Base-by-base conservation (phyloP, 2,888 invertebrate genomes). In the Pherbina coryleti region DNA sequence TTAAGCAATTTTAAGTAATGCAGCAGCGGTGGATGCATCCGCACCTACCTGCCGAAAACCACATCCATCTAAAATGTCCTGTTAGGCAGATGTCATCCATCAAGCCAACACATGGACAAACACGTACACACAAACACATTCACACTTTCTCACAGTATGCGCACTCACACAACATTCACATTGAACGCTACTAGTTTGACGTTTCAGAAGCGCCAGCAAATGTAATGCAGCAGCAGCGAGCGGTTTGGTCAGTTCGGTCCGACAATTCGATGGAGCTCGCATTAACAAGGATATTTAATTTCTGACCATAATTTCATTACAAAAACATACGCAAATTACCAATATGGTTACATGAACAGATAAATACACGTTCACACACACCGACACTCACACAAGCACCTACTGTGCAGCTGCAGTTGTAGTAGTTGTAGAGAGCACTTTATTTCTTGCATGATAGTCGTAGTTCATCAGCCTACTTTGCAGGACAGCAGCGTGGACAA, bases 211-310 rank as follows among this genome's bases (percentile, higher is more conserved):
- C 44, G 62, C 28, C 73, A 73, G 49, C 51, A 34, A 62, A 25
- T 62, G 67, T 14, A 8, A n/a, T 37, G 44, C 22, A 5, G 28
- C 19, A 25, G 31, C 37, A 25, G 25, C 60, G 37, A 37, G 57
- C 57, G 57, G 57, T 57, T 37, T 31, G 44, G 57, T 60, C 44
- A 44, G 51, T 22, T 37, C n/a, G 9, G 44, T 60, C 28, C 9
- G 37, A 37, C 28, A 17, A 11, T 44, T 67, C 67, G 31, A 17
- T 70, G 49, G 51, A 66, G 60, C 44, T 71, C 77, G 72, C 64
- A 67, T 78, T 78, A 78, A 78, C 78, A 78, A 78, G 78, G 74
- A 78, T 74, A 78, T 78, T 78, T 78, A 78, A 78, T 78, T 78
- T 78, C 78, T 78, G 74, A 78, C 78, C 78, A 74, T 78, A 74